Conservation (phyloP, 2,888 invertebrate species). For the Oasisia sp. region DNA sequence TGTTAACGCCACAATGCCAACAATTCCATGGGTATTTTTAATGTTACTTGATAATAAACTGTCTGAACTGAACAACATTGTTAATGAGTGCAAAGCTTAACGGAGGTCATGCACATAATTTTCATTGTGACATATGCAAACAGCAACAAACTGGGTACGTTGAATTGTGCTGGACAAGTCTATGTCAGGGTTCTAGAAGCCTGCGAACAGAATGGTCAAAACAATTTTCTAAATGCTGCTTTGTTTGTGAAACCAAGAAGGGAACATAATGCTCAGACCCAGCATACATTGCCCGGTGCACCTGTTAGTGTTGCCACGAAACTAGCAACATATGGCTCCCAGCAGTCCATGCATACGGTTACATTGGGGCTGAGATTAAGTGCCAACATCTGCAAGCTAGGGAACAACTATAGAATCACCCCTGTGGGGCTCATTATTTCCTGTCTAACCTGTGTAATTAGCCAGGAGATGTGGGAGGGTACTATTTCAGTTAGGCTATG, state of each 20-base stretch:
- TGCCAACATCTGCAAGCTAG: background rate
- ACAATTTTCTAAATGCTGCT: background rate
- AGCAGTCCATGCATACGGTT: background rate
- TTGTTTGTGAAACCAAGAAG: background rate
- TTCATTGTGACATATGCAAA: no score
- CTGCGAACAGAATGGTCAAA: background rate
- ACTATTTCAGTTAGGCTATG: background rate
- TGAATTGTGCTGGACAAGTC: background rate
- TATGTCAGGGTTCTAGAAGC: background rate
- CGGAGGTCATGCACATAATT: no score
- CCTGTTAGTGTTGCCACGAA: background rate
- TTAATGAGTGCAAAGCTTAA: no score
- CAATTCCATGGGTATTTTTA: no score
- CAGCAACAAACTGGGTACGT: no score
- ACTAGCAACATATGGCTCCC: background rate
- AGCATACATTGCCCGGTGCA: background rate
- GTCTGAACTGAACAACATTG: no score
- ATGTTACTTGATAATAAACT: no score
- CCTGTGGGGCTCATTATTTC: background rate
- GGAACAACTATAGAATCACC: constrained; percentile 10
- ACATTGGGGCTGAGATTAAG: background rate
- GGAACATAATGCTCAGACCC: background rate
- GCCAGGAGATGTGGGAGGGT: background rate
- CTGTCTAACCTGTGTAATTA: background rate
- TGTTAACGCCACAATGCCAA: no score